Percentiles rank a stretch among this genome's conserved stretches.
Conservation (phyloP, 2,888 invertebrate species). For the Diadegma fenestrale region DNA sequence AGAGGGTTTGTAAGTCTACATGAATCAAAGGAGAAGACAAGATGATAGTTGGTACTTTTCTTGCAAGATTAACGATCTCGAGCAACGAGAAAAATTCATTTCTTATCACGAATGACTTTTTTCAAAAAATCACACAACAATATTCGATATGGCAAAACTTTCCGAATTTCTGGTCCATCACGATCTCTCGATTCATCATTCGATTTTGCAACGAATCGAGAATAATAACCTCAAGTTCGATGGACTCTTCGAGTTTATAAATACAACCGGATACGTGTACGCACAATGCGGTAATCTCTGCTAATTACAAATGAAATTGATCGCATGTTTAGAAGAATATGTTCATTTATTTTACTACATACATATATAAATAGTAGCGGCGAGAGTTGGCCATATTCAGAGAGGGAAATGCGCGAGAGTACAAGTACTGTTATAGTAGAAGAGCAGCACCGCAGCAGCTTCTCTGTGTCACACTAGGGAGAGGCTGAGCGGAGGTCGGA, state of each 20-base stretch:
- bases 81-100: neutral
- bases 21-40: conserved; percentile 9
- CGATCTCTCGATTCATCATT: neutral
- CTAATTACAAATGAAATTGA: conserved; percentile 30
- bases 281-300: neutral
- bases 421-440: conserved; percentile 60
- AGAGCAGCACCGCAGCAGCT: conserved; percentile 31
- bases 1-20: conserved; percentile 15
- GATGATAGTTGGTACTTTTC: conserved; percentile 6
- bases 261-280: neutral
- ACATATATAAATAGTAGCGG: conserved; percentile 26
- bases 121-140: neutral
- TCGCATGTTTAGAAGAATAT: neutral
- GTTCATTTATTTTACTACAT: neutral
- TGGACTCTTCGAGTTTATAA: neutral
- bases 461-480: conserved; percentile 53
- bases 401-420: conserved; percentile 63
- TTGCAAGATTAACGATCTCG: conserved; percentile 12
- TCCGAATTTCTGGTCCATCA: neutral
- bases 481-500: conserved; percentile 46
- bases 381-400: conserved; percentile 50
- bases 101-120: neutral
- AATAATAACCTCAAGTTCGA: neutral
- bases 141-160: neutral
- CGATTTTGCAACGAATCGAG: neutral